Evolutionary conservation across 2,113 vertebrate species (phyloP).

Genomic region (Tragelaphus imberbis): DNA sequence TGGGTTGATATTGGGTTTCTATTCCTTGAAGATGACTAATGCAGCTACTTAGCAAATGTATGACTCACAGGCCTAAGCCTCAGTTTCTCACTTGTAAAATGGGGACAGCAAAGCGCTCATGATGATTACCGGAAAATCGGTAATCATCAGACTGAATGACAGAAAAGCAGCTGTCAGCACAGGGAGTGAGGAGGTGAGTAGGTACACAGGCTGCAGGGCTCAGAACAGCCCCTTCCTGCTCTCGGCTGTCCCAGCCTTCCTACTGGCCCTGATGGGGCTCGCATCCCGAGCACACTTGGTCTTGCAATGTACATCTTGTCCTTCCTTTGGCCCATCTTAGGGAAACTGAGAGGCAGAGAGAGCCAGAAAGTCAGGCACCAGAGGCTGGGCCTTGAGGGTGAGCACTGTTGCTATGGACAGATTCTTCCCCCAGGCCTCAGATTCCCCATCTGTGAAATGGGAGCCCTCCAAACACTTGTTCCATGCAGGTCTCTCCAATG

Average conservation of each 20-base stretch:
- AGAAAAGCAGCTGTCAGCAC: neutral
- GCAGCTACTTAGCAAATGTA: neutral
- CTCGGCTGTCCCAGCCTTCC: no score
- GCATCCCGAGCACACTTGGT: accelerated
- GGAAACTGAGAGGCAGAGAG: neutral
- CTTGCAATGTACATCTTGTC: no score
- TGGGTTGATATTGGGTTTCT: neutral
- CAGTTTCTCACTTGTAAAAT: neutral
- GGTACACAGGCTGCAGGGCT: neutral
- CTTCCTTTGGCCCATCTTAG: neutral
- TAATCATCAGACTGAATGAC: no score
- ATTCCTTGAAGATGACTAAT: neutral
- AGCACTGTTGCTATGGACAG: neutral
- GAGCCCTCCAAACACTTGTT: neutral
- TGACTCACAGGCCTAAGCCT: neutral
- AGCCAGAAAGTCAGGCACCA: neutral
- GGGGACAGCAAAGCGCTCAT: neutral
- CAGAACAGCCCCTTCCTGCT: neutral
- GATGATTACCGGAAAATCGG: neutral
- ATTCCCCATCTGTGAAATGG: neutral
- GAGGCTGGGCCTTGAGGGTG: neutral
- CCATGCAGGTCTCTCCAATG: neutral
- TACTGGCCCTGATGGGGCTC: neutral
- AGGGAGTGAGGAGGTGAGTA: neutral
- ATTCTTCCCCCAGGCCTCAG: neutral